These are phyloP conservation scores for Nemopilema nomurai DNA, from an alignment of 30 jellyfish, hydroid and myxozoan species.

Conservation along the genomic window DNA sequence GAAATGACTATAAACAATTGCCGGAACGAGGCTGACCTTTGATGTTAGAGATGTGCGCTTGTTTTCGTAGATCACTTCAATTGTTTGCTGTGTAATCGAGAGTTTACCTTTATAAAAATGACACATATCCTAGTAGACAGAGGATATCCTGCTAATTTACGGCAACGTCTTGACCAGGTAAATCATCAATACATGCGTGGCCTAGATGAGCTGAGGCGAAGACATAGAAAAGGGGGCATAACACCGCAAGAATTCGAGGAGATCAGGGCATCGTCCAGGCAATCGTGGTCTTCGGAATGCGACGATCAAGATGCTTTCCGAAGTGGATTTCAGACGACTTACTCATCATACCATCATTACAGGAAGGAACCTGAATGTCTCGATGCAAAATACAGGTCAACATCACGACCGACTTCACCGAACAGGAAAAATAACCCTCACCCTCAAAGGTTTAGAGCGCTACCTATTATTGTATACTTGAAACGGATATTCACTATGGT, in stretches of 20 bases:
- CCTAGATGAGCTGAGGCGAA: conserved; percentile 44
- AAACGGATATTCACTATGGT: not conserved
- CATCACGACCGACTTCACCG: conserved; percentile 73
- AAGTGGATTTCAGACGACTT: conserved; percentile 57
- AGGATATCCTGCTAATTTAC: conserved; percentile 12
- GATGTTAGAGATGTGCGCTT: not conserved
- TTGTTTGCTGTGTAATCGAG: not conserved
- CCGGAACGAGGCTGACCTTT: not conserved
- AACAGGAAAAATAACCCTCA: conserved; percentile 71
- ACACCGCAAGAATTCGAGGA: conserved; percentile 60
- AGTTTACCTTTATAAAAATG: not conserved
- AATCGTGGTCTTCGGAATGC: conserved; percentile 69
- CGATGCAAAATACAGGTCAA: conserved; percentile 44
- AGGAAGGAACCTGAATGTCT: conserved; percentile 24
- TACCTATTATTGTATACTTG: not conserved
- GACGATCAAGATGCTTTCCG: conserved; percentile 51
- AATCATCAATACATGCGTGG: conserved; percentile 38
- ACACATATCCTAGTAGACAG: conserved; percentile 50
- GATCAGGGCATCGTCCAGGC: conserved; percentile 64
- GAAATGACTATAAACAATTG: not conserved
- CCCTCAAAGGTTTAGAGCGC: conserved; percentile 50
- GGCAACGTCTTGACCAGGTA: conserved; percentile 33
- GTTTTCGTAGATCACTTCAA: not conserved
- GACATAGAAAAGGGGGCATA: conserved; percentile 51
- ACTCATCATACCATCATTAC: conserved; percentile 50